Evolutionary conservation across 2,113 vertebrate genomes (phyloP), one percentile per base, ranked within the genome.

Genomic region (Cricetomys ansorgei): DNA sequence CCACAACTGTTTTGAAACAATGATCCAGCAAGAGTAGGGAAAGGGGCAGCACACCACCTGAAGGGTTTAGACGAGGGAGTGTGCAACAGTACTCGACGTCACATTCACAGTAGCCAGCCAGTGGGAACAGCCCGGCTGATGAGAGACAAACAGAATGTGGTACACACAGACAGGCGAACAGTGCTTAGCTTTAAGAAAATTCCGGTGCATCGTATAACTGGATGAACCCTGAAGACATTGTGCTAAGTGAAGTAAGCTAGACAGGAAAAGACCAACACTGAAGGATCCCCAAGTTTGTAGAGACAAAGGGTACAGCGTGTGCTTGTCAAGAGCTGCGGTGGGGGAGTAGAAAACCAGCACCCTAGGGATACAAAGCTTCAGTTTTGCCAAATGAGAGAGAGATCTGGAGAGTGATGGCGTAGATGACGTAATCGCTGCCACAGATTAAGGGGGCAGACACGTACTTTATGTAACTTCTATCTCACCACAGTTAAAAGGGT

Each of bases 121-220:
- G 23, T 17, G 53, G 59, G 59, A 85, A 59, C 7, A 40, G 31
- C 5, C 59, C 7, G 7, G 4, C 3, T 3, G 2, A 15, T 0
- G 2, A 0, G 13, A 21, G 50, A 59, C 37, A 23, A 31, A 21
- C 27, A 31, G 34, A 55, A n/a, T 0, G 25, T 5, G 48, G 23
- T 12, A 3, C 0, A 11, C 2, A 43, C 37, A 12, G 5, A 9
- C 17, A 2, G 6, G 0, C 21, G 45, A 50, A n/a, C 37, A n/a
- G 7, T 0, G 43, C 2, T 65, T 34, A 45, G 19, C 43, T 77
- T 53, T 37, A 91, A 73, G 45, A 53, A 88, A 83, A 89, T 59
- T 23, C 34, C 23, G 27, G 1, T 9, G 3, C 67, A 21, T 1
- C 31, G 40, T 19, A 1, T 7, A 7, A 37, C 37, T 48, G 19